phyloP scores from a whole-genome alignment of 2,888 invertebrate species.

The Trachelus troglodyta region DNA sequence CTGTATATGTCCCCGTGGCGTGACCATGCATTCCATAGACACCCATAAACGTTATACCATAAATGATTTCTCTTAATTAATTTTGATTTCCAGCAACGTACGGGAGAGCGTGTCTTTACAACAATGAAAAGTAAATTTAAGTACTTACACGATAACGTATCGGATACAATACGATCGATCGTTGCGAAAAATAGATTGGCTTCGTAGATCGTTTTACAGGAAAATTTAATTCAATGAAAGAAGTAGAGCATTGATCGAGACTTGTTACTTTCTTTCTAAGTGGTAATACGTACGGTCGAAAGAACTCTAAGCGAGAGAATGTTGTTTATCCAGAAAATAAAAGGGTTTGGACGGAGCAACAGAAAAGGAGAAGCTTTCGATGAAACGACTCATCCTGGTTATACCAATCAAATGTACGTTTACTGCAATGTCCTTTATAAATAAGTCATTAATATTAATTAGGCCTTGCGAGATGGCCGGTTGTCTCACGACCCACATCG shows the following conservation, averaged over 20 bases:
- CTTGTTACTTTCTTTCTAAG: not conserved
- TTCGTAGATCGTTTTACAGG: no score
- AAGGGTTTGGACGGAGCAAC: not conserved
- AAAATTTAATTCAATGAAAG: not conserved
- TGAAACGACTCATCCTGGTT: not conserved
- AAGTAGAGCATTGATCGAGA: not conserved
- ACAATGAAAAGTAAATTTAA: no score
- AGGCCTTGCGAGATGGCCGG: not conserved
- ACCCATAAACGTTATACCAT: slow-evolving; percentile 6
- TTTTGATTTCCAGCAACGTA: not conserved
- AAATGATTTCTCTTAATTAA: slow-evolving; percentile 34
- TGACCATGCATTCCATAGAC: not conserved
- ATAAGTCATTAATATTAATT: slow-evolving; percentile 9
- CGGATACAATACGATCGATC: no score
- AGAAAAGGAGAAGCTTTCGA: not conserved
- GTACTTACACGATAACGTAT: no score
- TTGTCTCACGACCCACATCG: slow-evolving; percentile 9
- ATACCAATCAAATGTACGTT: slow-evolving; percentile 40
- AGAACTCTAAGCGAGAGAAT: not conserved
- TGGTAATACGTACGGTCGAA: not conserved
- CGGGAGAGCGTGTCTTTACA: not conserved
- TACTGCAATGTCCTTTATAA: slow-evolving; percentile 34
- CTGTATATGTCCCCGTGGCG: not conserved
- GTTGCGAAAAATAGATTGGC: no score
- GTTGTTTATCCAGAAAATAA: not conserved